These are phyloP conservation scores for Rhinoptilus africanus DNA, from an alignment of 2,113 vertebrate species.

Conservation along the genomic window DNA sequence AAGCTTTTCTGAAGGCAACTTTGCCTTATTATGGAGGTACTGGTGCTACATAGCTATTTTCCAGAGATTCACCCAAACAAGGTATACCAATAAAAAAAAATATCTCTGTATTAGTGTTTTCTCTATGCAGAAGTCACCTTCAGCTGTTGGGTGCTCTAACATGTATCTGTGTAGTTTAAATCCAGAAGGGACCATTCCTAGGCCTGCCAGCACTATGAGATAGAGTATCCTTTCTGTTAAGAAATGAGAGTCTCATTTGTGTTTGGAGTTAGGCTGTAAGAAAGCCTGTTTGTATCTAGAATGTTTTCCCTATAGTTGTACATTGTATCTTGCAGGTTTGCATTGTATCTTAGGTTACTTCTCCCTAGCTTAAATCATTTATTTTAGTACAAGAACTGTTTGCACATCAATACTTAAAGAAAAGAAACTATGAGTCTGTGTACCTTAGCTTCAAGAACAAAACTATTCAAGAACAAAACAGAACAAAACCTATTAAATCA, in stretches of 20 bases:
- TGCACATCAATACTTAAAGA: background rate
- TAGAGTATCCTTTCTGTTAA: background rate
- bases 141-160: background rate
- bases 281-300: background rate
- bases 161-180: background rate
- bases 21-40: background rate
- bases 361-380: rapidly evolving
- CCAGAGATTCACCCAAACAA: background rate
- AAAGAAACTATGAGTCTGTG: background rate
- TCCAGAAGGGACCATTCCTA: background rate
- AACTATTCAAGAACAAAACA: background rate
- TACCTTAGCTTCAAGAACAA: background rate
- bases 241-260: background rate
- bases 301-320: background rate
- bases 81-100: background rate
- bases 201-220: background rate
- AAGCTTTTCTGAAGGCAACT: background rate
- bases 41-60: background rate
- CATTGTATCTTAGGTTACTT: background rate
- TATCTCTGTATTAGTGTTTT: background rate
- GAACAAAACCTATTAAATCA: background rate
- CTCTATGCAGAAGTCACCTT: background rate
- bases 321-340: background rate
- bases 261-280: background rate
- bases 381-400: background rate